These are phyloP conservation scores for Notodonta ziczac DNA, from an alignment of 2,888 invertebrate genomes.

Conservation along the genomic window DNA sequence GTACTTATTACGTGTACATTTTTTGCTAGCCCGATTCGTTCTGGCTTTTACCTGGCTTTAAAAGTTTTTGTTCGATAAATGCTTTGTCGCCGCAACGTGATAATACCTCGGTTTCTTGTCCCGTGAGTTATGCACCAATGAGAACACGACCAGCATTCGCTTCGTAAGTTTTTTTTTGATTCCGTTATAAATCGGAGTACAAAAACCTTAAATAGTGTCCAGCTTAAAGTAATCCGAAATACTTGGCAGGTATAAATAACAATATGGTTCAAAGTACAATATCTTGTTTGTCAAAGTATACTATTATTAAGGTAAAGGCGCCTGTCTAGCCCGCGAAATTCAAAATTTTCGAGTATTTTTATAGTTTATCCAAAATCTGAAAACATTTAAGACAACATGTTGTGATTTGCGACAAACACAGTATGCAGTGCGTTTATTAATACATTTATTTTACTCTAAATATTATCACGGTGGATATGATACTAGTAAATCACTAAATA, in stretches of 20 bases:
- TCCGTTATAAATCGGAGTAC: slow-evolving; percentile 7
- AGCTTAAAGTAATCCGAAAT: slow-evolving; percentile 7
- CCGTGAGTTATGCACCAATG: slow-evolving; percentile 8
- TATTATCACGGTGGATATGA: too few species aligned
- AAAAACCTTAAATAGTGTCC: slow-evolving; percentile 1
- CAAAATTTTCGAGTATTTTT: too few species aligned
- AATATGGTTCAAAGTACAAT: not conserved
- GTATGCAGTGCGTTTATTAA: too few species aligned
- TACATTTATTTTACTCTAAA: too few species aligned
- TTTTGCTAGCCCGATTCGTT: slow-evolving; percentile 30
- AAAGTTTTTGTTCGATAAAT: slow-evolving; percentile 22
- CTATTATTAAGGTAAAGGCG: too few species aligned
- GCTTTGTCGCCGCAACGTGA: slow-evolving; percentile 25
- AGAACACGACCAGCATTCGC: slow-evolving; percentile 5
- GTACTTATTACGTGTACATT: slow-evolving; percentile 17
- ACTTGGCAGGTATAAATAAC: not conserved
- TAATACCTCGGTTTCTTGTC: slow-evolving; percentile 27
- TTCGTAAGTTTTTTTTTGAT: not conserved
- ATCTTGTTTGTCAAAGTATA: not conserved
- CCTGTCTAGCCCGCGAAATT: too few species aligned
- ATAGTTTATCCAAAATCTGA: too few species aligned
- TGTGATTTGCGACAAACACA: too few species aligned
- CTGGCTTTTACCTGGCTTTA: slow-evolving; percentile 25
- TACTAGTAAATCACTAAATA: too few species aligned
- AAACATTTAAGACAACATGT: too few species aligned